Base-by-base conservation (phyloP, 1,140 invertebrate species). In the Hyles vespertilio region DNA sequence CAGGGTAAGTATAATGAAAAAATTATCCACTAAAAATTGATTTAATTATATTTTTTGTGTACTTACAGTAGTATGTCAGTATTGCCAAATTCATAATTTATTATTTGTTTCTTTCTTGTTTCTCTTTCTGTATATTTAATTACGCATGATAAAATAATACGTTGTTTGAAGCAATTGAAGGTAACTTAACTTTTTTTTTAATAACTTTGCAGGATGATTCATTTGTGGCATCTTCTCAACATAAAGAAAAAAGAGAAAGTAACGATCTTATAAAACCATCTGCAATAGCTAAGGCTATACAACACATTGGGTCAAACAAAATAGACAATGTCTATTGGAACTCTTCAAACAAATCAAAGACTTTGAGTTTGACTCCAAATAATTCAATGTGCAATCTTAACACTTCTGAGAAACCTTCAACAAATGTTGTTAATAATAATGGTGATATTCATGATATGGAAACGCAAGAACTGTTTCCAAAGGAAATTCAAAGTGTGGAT, bases 201-300 rank as follows among this genome's bases (percentile, higher is more conserved):
- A 22, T 22, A 22, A 22, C 51, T 59, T 75, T 74, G 57, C 73
- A 87, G 85, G 85, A 88, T 50, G 83, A 87, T 34, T 85, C 85
- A 2, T 81, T 85, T 49, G 65, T 82, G 52, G 68, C 47, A 40
- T 63, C 74, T 51, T 80, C 81, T 51, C 81, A 83, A 67, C 57
- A 66, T 32, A 77, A 74, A 56, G 56, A 56, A 49, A 44, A 56
- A 43, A 51, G 53, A 58, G 54, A 59, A 67, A 70, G 49, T 32
- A 73, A 68, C 58, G 70, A 75, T 44, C 76, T 75, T 60, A 56
- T 75, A 59, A 86, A 84, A 65, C 54, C 67, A 8, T 70, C 67
- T 36, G 64, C 59, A 5, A 82, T 74, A 66, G 69, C 71, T 51
- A 61, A 77, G 58, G 33, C 67, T 36, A 76, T 77, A 52, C 69